These are phyloP conservation scores for Ennomos erosarius DNA, from an alignment of 2,888 invertebrate species.

Conservation along the genomic window DNA sequence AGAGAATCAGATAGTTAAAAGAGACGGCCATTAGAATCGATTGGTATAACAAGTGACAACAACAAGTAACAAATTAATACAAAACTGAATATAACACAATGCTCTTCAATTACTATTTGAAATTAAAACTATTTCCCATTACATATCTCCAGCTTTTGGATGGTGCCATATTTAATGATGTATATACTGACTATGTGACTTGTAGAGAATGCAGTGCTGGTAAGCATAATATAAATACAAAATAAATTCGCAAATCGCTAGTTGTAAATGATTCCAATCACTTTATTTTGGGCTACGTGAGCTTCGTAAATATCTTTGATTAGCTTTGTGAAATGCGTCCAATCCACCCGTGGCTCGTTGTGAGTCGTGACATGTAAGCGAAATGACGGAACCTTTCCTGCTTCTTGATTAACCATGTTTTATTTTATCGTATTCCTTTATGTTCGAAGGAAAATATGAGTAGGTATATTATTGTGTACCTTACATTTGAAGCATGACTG, in stretches of 20 bases:
- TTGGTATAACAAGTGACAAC: too few species aligned
- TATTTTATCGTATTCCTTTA: slow-evolving; percentile 6
- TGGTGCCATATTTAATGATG: not conserved
- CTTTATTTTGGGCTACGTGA: slow-evolving; percentile 53
- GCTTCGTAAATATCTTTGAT: slow-evolving; percentile 66
- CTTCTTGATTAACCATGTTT: slow-evolving; percentile 32
- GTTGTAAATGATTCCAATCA: slow-evolving; percentile 67
- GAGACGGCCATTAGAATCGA: too few species aligned
- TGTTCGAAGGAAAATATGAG: not conserved
- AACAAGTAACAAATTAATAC: too few species aligned
- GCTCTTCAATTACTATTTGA: too few species aligned
- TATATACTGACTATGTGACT: too few species aligned
- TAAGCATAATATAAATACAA: not conserved
- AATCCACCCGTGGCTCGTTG: slow-evolving; percentile 61
- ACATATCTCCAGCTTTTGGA: not conserved
- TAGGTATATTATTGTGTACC: not conserved
- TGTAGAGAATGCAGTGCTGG: not conserved
- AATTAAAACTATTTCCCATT: too few species aligned
- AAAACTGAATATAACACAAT: too few species aligned
- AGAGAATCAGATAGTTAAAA: too few species aligned
- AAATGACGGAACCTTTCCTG: slow-evolving; percentile 42
- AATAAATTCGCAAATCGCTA: slow-evolving; percentile 32
- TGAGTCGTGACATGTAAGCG: slow-evolving; percentile 67
- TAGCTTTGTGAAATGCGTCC: slow-evolving; percentile 64
- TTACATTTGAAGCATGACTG: slow-evolving; percentile 4